Evolutionary conservation across 2,797 vertebrate genomes (phyloP).

Genomic region (Onychomys leucogaster): DNA sequence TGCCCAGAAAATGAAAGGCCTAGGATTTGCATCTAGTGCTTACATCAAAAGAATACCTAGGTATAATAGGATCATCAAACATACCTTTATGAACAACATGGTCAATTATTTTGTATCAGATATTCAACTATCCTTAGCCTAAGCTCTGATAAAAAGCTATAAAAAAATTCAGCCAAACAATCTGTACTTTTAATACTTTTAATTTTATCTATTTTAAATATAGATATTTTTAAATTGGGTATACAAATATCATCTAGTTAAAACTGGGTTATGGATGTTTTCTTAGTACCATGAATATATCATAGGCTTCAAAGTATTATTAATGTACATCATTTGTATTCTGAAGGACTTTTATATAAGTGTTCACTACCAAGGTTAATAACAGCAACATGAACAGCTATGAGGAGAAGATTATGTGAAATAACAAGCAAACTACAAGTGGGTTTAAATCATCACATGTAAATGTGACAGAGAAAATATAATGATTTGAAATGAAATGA

Average conservation of each 20-base stretch:
- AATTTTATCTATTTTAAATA: conserved; percentile 37
- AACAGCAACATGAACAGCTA: not conserved
- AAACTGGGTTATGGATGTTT: not conserved
- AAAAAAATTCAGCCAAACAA: not conserved
- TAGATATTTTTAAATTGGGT: not conserved
- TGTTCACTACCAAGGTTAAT: conserved; percentile 54
- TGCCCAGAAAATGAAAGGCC: not conserved
- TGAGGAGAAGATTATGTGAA: conserved; percentile 54
- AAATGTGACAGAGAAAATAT: conserved; percentile 12
- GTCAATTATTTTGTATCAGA: not conserved
- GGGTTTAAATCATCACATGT: not conserved
- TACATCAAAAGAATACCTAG: not conserved
- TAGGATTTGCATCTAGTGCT: not conserved
- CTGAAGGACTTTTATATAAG: conserved; percentile 53
- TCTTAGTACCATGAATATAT: conserved; percentile 26
- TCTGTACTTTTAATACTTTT: not conserved
- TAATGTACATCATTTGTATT: conserved; percentile 56
- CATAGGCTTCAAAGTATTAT: not conserved
- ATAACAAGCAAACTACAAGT: conserved; percentile 35
- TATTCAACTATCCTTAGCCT: not conserved
- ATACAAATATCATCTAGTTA: not conserved
- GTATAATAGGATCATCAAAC: not conserved
- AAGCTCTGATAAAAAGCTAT: not conserved
- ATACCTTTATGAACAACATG: not conserved
- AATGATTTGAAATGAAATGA: not conserved